Evolutionary conservation across 2,888 invertebrate species (phyloP), one percentile per base, ranked within the genome.

Genomic region (Monoplex corrugatus): DNA sequence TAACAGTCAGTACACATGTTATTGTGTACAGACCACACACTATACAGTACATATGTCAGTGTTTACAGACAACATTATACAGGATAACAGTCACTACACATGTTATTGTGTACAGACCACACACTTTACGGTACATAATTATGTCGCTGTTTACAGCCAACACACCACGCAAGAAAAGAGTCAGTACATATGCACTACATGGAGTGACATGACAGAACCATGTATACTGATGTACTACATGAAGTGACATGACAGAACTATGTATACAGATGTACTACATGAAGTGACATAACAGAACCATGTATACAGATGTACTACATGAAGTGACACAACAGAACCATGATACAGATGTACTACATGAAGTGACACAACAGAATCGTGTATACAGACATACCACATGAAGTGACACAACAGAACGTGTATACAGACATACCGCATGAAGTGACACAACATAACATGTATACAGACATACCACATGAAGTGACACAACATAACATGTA

Each of bases 351-450:
- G n/a, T n/a, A n/a, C n/a, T n/a, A n/a, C n/a, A n/a, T n/a, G n/a
- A n/a, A n/a, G n/a, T n/a, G n/a, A n/a, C n/a, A n/a, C n/a, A n/a
- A n/a, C n/a, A n/a, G n/a, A n/a, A n/a, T n/a, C n/a, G n/a, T n/a
- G n/a, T n/a, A n/a, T n/a, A 19, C 19, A 19, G 68, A 68, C 68
- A 28, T n/a, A 68, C 68, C 16, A 5, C 98, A 45, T 98, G 98
- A 96, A 99, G 99, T 93, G 98, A 98, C 93, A 98, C 95, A 99
- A 98, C 95, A 99, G 97, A n/a, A 99, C 98, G 95, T 98, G 98
- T 93, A 98, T 97, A 80, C 97, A 98, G 96, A 0, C 99, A 99
- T 92, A 98, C 96, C 96, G 91, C 57, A 2, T 32, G n/a, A n/a
- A n/a, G n/a, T n/a, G n/a, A 68, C 68, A 68, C n/a, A n/a, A n/a